A percentile compares a stretch with the other conserved stretches of the same genome.
Evolutionary conservation across 2,797 vertebrate species (phyloP).

Genomic region (Siniperca scherzeri): DNA sequence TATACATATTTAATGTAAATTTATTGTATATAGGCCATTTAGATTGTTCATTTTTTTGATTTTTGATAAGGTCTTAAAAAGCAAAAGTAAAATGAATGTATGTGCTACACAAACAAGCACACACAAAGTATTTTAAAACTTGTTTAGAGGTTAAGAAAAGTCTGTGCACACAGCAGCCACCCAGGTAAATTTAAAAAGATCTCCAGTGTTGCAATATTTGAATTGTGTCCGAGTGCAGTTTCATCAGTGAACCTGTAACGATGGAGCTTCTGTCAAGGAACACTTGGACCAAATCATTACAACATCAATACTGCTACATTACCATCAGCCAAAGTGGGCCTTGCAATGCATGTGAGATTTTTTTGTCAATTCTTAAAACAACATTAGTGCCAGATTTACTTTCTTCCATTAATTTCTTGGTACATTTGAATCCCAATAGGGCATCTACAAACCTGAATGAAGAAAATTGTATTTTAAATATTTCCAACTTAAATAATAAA

Average conservation of each 20-base stretch:
- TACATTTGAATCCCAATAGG: constrained; percentile 39
- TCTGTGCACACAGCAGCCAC: constrained; percentile 7
- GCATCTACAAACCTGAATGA: constrained; percentile 19
- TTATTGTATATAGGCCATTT: constrained; percentile 82
- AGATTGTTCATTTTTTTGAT: constrained; percentile 49
- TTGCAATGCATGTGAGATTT: constrained; percentile 41
- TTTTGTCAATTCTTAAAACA: constrained; percentile 2
- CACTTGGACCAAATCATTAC: constrained; percentile 59
- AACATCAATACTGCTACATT: constrained; percentile 37
- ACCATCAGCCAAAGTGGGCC: constrained; percentile 75
- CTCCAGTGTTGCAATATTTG: constrained; percentile 24
- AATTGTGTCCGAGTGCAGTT: constrained; percentile 4
- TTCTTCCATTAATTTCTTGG: constrained; percentile 33
- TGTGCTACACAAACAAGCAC: constrained; percentile 41
- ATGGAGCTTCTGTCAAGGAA: constrained; percentile 20
- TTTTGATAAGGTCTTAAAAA: constrained; percentile 60
- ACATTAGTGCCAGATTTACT: constrained; percentile 30
- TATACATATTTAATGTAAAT: constrained; percentile 87
- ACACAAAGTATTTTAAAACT: constrained; percentile 39
- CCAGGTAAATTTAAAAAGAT: neutral
- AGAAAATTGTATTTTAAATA: constrained; percentile 8
- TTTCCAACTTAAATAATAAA: constrained; percentile 32
- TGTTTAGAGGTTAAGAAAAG: constrained; percentile 7
- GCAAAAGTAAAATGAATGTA: constrained; percentile 79
- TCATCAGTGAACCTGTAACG: neutral